Evolutionary conservation across 2,888 invertebrate genomes (phyloP).

Genomic region (Ephialtes manifestator): DNA sequence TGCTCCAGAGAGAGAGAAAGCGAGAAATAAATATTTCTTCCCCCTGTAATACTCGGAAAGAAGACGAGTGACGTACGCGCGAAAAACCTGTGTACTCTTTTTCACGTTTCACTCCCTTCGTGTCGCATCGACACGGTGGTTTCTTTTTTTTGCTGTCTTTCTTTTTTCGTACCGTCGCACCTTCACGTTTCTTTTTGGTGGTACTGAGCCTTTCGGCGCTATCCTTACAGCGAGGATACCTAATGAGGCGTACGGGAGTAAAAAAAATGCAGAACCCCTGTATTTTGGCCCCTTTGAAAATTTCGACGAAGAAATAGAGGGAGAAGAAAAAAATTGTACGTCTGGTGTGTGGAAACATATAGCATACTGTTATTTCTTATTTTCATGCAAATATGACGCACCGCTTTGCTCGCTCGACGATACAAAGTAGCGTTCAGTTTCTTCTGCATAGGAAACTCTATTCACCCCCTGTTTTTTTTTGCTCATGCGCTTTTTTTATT

Average conservation of each 20-base stretch:
- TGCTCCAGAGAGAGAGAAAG: background rate
- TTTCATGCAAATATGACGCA: slow-evolving; percentile 61
- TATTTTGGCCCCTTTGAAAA: slow-evolving; percentile 38
- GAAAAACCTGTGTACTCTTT: slow-evolving; percentile 62
- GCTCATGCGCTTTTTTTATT: slow-evolving; percentile 10
- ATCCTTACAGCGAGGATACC: slow-evolving; percentile 22
- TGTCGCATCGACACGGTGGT: slow-evolving; percentile 38
- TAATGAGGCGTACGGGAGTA: slow-evolving; percentile 66
- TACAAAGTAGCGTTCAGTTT: slow-evolving; percentile 37
- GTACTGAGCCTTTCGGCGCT: slow-evolving; percentile 23
- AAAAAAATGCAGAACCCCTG: slow-evolving; percentile 24
- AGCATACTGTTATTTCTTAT: slow-evolving; percentile 47
- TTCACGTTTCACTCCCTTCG: slow-evolving; percentile 51
- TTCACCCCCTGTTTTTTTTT: slow-evolving; percentile 30
- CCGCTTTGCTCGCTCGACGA: slow-evolving; percentile 21
- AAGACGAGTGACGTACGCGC: slow-evolving; percentile 32
- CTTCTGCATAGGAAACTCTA: slow-evolving; percentile 16
- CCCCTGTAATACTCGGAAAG: slow-evolving; percentile 1
- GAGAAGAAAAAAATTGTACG: slow-evolving; percentile 2
- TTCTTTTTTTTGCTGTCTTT: slow-evolving; percentile 26
- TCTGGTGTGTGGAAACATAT: background rate
- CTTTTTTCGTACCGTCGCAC: slow-evolving; percentile 20
- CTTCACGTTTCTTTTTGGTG: slow-evolving; percentile 33
- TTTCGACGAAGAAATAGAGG: slow-evolving; percentile 42
- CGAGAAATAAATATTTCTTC: background rate